Percentiles rank a stretch among this genome's conserved stretches.
These are phyloP conservation scores for Melinaea marsaeus DNA, from an alignment of 2,888 invertebrate genomes.

Conservation along the genomic window DNA sequence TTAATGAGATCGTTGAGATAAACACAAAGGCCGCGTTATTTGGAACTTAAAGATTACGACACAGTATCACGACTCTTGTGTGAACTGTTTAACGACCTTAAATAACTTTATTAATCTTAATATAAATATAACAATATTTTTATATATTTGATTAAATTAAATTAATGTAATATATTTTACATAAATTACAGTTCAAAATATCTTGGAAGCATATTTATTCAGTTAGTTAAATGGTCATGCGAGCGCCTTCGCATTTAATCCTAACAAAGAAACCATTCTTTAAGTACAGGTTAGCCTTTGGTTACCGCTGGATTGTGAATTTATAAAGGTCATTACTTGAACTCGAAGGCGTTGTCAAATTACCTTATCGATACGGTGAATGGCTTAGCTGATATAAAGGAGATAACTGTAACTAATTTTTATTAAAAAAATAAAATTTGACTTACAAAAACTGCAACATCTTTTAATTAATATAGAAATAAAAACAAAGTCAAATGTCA, in stretches of 20 bases:
- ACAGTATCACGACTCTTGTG: slow-evolving; percentile 49
- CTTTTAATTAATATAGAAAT: no score
- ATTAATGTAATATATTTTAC: background rate
- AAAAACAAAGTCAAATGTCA: no score
- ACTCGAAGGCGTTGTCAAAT: slow-evolving; percentile 27
- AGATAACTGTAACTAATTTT: background rate
- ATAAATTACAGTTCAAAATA: no score
- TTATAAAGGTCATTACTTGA: slow-evolving; percentile 29
- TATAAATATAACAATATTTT: background rate
- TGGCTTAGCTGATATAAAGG: background rate
- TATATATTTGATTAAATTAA: background rate
- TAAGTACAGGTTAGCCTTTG: slow-evolving; percentile 26
- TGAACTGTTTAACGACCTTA: slow-evolving; percentile 26
- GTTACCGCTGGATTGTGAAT: slow-evolving; percentile 25
- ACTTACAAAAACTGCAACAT: no score
- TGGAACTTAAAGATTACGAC: slow-evolving; percentile 50
- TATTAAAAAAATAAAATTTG: no score
- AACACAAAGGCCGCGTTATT: slow-evolving; percentile 61
- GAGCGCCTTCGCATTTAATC: slow-evolving; percentile 26
- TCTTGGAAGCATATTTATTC: slow-evolving; percentile 10
- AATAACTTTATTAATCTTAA: background rate
- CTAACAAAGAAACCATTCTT: slow-evolving; percentile 30
- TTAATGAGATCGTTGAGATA: slow-evolving; percentile 64
- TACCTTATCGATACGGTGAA: slow-evolving; percentile 13
- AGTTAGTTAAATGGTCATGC: slow-evolving; percentile 24